Conservation (phyloP, 2,113 vertebrate species). For the Orycteropus afer region DNA sequence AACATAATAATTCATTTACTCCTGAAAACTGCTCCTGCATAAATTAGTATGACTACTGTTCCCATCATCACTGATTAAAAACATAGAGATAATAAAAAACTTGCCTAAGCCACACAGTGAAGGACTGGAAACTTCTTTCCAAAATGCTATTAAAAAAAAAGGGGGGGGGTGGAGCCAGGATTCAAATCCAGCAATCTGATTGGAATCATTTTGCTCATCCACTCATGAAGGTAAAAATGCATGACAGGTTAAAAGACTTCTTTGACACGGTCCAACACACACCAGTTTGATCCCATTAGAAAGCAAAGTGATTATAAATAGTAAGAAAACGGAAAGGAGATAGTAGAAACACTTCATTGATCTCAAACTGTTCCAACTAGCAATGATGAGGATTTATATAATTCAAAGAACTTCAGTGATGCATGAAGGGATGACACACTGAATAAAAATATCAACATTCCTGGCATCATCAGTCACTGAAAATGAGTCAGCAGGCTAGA, state of each 20-base stretch:
- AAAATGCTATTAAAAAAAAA: no score
- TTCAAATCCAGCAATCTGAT: neutral
- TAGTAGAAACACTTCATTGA: conserved; percentile 52
- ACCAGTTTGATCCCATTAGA: conserved; percentile 33
- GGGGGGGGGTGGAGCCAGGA: neutral
- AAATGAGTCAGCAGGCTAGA: conserved; percentile 24
- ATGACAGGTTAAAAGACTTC: neutral
- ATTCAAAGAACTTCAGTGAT: conserved; percentile 4
- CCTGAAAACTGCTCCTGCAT: neutral
- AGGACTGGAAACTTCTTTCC: neutral
- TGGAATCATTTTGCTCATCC: neutral
- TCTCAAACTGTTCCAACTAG: conserved; percentile 51
- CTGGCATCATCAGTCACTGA: conserved; percentile 14
- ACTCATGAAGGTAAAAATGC: neutral
- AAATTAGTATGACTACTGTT: neutral
- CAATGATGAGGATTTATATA: conserved; percentile 22
- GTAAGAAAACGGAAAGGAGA: conserved; percentile 35
- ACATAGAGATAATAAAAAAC: neutral
- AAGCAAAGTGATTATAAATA: conserved; percentile 54
- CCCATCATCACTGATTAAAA: neutral
- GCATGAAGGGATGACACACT: conserved; percentile 30
- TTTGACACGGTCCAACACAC: conserved; percentile 26
- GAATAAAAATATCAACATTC: conserved; percentile 62
- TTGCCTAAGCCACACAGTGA: neutral
- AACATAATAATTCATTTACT: neutral